Base-by-base conservation (phyloP, 1,140 invertebrate species). In the Triops cancriformis region DNA sequence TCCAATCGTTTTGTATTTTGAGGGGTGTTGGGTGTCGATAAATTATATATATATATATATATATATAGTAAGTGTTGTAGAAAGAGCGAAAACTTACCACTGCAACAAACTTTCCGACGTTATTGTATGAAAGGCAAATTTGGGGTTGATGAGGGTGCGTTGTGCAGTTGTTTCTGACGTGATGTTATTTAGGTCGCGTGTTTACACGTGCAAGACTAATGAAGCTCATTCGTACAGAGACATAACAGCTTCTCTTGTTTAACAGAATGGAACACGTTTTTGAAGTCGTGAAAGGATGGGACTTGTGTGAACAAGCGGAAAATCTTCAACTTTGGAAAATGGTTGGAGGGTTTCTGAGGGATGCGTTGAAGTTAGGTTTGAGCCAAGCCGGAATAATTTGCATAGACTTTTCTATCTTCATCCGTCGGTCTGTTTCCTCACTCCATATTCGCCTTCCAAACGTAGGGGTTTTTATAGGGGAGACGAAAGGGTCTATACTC, bases 121-220 rank as follows among this genome's bases (percentile, higher is more conserved):
- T 37, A 4, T 37, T 37, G 7, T 37, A 37, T 37, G 31, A 7
- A 37, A 37, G 7, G 31, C 31, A 37, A 37, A 37, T 37, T 37
- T 7, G 31, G 2, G 31, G 51, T 10, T 6, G 18, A 64, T 12
- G 51, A 14, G 51, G 51, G 51, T 6, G 23, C 14, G 18, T 23
- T 64, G 10, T 64, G 3, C 6, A 64, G 51, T 64, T 18, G 23
- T 9, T 64, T 64, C 23, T 64, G 51, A 64, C 51, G 51, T 23
- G 18, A 64, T 64, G 51, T 64, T 64, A 64, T 18, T 64, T 64
- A 64, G 51, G 14, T 64, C 10, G 51, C 51, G 51, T 64, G 51
- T 64, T 64, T 64, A 64, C 51, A 64, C 51, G 51, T 64, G 51
- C 51, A 23, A 23, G 51, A 64, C 51, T 64, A 64, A 64, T 64